Evolutionary conservation across 35 echinoderm and acorn worm species (phyloP).

Genomic region (Patiria miniata): DNA sequence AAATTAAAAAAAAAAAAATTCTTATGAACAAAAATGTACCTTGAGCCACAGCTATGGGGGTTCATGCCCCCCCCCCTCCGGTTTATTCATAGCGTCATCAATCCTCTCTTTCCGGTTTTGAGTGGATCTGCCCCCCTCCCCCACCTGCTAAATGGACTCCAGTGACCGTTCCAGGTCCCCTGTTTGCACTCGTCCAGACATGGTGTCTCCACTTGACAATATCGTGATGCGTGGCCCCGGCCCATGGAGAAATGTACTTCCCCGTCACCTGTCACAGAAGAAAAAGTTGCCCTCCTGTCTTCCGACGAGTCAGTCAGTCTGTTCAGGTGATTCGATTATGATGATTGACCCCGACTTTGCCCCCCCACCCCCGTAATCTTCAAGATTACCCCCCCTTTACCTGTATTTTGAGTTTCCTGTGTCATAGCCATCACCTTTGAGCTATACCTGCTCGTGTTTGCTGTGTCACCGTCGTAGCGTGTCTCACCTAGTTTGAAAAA

Average conservation of each 20-base stretch:
- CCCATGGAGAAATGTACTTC: neutral
- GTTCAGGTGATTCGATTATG: conserved; percentile 15
- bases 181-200: neutral
- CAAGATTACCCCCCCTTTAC: no score
- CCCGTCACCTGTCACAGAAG: neutral
- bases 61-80: no score
- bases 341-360: neutral
- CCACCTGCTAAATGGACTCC: neutral
- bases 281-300: neutral
- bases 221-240: neutral
- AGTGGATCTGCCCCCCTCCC: no score
- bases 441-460: neutral
- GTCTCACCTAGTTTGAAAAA: neutral
- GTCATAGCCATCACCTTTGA: neutral
- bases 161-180: neutral
- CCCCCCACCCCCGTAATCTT: neutral
- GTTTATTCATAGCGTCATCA: no score
- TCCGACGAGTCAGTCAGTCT: neutral
- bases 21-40: no score
- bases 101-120: no score
- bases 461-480: neutral
- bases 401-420: no score
- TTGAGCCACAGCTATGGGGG: no score
- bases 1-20: no score
- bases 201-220: conserved; percentile 2